A percentile compares a stretch with the other conserved stretches of the same genome.
phyloP scores from a whole-genome alignment of 2,888 invertebrate species.

The Brenthis ino region DNA sequence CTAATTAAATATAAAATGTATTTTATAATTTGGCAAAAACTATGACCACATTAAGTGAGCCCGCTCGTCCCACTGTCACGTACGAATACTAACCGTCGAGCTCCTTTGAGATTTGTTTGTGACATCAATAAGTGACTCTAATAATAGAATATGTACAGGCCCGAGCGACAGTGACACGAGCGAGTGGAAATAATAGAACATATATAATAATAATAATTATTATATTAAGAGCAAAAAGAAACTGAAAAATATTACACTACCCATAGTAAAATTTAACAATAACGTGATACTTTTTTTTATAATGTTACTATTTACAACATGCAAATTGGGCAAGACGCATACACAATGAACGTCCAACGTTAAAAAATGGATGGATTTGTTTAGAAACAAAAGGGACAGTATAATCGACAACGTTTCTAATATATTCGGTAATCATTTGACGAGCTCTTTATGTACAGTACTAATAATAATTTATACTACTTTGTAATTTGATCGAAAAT shows the following conservation, averaged over 20 bases:
- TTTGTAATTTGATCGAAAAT: not conserved
- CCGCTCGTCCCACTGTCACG: slow-evolving; percentile 49
- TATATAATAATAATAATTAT: slow-evolving; percentile 45
- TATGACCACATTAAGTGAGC: slow-evolving; percentile 47
- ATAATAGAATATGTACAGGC: slow-evolving; percentile 55
- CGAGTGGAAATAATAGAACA: slow-evolving; percentile 51
- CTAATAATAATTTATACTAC: not conserved
- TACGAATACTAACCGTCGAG: slow-evolving; percentile 53
- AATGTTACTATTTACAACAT: slow-evolving; percentile 74
- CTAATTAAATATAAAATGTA: slow-evolving; percentile 54
- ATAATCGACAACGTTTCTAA: slow-evolving; percentile 44
- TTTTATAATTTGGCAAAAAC: slow-evolving; percentile 60
- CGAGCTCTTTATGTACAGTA: not conserved
- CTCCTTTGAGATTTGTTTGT: slow-evolving; percentile 57
- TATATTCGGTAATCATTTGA: slow-evolving; percentile 1
- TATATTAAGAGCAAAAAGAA: slow-evolving; percentile 44
- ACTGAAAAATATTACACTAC: slow-evolving; percentile 68
- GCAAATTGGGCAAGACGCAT: slow-evolving; percentile 77
- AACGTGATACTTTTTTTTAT: slow-evolving; percentile 67
- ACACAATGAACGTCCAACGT: slow-evolving; percentile 71
- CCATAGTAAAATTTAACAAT: slow-evolving; percentile 76
- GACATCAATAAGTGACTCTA: slow-evolving; percentile 55
- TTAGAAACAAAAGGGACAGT: slow-evolving; percentile 65
- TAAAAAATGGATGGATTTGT: slow-evolving; percentile 72
- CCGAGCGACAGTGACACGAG: slow-evolving; percentile 53